Conservation (phyloP, 2,797 vertebrate species). For the Crenichthys baileyi region DNA sequence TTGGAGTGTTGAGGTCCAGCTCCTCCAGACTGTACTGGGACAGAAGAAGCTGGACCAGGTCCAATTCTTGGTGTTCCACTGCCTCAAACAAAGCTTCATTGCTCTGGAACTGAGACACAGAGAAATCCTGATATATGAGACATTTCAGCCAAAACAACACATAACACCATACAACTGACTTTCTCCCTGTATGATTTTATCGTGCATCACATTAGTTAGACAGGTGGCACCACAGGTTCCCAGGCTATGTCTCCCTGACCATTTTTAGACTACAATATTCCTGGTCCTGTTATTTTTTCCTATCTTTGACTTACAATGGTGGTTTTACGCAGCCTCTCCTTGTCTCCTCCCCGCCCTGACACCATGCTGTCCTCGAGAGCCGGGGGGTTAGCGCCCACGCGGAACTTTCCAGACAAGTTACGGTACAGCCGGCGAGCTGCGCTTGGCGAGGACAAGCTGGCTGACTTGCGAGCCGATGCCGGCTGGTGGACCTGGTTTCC, state of each 20-base stretch:
- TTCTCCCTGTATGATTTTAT: constrained; percentile 7
- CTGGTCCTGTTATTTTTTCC: constrained; percentile 59
- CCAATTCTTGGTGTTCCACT: constrained; percentile 91
- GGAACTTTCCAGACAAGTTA: constrained; percentile 94
- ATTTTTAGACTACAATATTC: constrained; percentile 64
- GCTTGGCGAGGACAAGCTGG: constrained; percentile 87
- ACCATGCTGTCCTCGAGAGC: constrained; percentile 85
- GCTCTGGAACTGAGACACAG: constrained; percentile 85
- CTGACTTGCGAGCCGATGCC: constrained; percentile 82
- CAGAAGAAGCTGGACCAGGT: constrained; percentile 88
- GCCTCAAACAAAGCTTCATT: constrained; percentile 90
- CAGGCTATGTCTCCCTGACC: constrained; percentile 40
- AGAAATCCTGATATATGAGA: neutral
- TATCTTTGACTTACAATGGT: constrained; percentile 81
- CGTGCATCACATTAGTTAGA: neutral
- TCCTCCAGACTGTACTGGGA: constrained; percentile 90
- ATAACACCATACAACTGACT: neutral
- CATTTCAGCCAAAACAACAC: neutral
- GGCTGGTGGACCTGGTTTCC: constrained; percentile 82
- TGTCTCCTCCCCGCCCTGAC: constrained; percentile 82
- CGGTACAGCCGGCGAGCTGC: constrained; percentile 92
- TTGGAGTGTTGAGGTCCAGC: constrained; percentile 93
- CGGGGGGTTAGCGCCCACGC: constrained; percentile 82
- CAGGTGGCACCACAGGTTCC: constrained; percentile 7
- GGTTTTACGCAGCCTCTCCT: constrained; percentile 89